Evolutionary conservation across 1,140 invertebrate species (phyloP), one percentile per base, ranked within the genome.

Genomic region (Colletes latitarsis): DNA sequence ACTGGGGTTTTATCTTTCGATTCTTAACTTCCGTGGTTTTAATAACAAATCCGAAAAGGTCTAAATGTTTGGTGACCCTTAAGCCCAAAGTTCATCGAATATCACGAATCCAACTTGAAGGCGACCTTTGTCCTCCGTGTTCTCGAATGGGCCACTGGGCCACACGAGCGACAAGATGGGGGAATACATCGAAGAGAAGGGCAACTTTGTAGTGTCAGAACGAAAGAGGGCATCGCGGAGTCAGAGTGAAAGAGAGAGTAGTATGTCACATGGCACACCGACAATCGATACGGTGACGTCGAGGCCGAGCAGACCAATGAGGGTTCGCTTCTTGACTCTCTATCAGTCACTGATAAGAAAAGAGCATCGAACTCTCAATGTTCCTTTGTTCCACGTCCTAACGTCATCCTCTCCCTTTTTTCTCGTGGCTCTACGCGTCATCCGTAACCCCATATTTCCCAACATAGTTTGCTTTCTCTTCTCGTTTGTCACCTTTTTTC

Each of bases 221-320:
- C 10, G 53, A 49, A 57, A 64, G 30, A 64, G 55, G 70, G 49
- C 5, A 30, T 15, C 15, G 4, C n/a, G 5, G 68, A 41, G 30
- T 17, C 30, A 71, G 43, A 53, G 14, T 8, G 53, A 49, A 57
- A 64, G 30, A 64, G 55, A 74, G 53, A 74, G 73, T 67, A 15
- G 21, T 63, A 74, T 49, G 10, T 87, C 85, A 84, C 83, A 77
- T 75, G 81, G 82, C 19, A 12, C 58, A 39, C 63, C 58, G 70
- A 75, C 80, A 90, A 90, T 90, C 88, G 85, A 91, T 91, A 86
- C 21, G 62, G 67, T 88, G 88, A 91, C 88, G 84, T 90, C 82
- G 82, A 63, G 17, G 62, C 5, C 66, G 62, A 52, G 62, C 55
- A 58, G 77, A 80, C 87, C 87, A 89, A 88, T 86, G 55, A 60